A percentile compares a stretch with the other conserved stretches of the same genome.
Evolutionary conservation across 2,797 vertebrate species (phyloP).

Genomic region (Semotilus atromaculatus): DNA sequence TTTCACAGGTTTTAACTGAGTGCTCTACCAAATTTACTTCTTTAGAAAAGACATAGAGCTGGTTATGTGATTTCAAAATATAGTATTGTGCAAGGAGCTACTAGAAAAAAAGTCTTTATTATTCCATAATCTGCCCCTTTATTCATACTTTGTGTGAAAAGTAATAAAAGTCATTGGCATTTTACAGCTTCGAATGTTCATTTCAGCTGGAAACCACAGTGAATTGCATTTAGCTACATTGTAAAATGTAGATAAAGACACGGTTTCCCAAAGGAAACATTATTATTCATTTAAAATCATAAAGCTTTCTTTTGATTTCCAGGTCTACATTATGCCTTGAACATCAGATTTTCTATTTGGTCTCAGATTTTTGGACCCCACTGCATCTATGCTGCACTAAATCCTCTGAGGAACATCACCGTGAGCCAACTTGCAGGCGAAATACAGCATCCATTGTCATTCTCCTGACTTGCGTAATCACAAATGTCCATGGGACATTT

Average conservation of each 20-base stretch:
- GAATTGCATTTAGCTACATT: background rate
- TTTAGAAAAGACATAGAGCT: background rate
- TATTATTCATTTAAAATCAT: background rate
- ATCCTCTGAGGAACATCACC: background rate
- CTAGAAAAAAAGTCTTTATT: background rate
- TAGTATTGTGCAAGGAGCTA: background rate
- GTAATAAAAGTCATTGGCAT: background rate
- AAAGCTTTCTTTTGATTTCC: background rate
- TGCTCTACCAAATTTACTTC: background rate
- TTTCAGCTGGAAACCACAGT: background rate
- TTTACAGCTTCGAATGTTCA: background rate
- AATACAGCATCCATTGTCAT: slow-evolving; percentile 17
- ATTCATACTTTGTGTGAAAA: background rate
- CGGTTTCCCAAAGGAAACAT: background rate
- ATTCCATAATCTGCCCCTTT: background rate
- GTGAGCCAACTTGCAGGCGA: background rate
- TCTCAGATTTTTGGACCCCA: background rate
- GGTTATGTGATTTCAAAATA: background rate
- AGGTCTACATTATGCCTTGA: background rate
- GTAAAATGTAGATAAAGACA: background rate
- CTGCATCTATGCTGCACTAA: background rate
- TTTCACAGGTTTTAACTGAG: background rate
- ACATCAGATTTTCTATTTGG: background rate
- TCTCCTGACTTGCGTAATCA: slow-evolving; percentile 32
- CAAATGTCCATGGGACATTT: slow-evolving; percentile 38